These are phyloP conservation scores for Aphrocallistes beatrix DNA, from an alignment of 37 sponge, comb jelly and placozoan genomes.

Conservation along the genomic window DNA sequence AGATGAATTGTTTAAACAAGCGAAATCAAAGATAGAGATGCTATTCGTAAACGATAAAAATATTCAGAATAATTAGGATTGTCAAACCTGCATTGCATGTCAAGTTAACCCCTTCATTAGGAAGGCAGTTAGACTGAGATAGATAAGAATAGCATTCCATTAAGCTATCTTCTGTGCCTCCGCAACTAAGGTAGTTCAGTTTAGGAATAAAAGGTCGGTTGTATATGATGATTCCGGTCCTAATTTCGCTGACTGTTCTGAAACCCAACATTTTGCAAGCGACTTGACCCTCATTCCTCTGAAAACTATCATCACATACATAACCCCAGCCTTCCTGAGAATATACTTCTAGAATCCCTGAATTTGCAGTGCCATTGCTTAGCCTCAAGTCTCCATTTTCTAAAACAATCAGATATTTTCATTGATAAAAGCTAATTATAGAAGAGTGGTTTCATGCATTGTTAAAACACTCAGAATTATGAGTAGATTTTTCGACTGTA, in stretches of 20 bases:
- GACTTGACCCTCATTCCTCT: not conserved
- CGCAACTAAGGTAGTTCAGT: not conserved
- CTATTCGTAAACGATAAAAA: too few species aligned
- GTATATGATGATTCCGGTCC: not conserved
- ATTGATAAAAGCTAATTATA: too few species aligned
- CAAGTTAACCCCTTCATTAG: not conserved
- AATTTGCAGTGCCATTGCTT: not conserved
- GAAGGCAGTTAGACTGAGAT: not conserved
- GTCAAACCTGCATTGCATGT: not conserved
- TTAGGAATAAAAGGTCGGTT: not conserved
- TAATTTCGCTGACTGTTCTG: not conserved
- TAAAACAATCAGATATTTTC: too few species aligned
- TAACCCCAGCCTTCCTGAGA: not conserved
- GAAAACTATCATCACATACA: not conserved
- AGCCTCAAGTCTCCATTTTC: constrained; percentile 7
- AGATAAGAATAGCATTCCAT: not conserved
- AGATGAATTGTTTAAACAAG: not conserved
- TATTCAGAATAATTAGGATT: too few species aligned
- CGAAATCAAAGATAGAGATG: too few species aligned
- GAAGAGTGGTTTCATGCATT: too few species aligned
- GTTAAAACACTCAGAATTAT: too few species aligned
- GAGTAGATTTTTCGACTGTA: not conserved
- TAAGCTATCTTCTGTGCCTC: not conserved
- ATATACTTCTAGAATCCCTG: not conserved
- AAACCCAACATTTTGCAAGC: not conserved